Percentiles rank a stretch among this genome's conserved stretches.
Conservation (phyloP, 2,888 invertebrate genomes). For the Pimpla rufipes region DNA sequence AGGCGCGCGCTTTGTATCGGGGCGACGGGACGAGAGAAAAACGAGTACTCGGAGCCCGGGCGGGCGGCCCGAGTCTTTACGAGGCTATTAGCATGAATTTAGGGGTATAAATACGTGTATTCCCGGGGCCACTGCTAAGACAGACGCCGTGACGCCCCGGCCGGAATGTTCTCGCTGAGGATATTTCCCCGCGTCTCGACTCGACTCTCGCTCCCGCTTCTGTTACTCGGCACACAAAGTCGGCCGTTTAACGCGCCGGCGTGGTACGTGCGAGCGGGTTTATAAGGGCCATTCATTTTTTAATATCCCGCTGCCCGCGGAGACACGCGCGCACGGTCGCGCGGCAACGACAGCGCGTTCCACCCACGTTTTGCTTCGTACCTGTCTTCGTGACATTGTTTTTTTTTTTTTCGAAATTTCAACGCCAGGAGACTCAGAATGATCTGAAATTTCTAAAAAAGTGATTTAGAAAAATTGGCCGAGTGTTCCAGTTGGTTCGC, state of each 20-base stretch:
- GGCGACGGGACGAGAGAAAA: constrained; percentile 22
- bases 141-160: not conserved
- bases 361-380: not conserved
- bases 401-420: too few species aligned
- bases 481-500: too few species aligned
- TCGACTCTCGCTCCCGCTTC: not conserved
- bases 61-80: constrained; percentile 48
- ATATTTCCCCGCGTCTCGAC: constrained; percentile 20
- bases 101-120: constrained; percentile 52
- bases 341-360: not conserved
- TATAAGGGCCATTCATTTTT: constrained; percentile 59
- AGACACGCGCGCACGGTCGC: constrained; percentile 14
- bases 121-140: constrained; percentile 19
- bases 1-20: constrained; percentile 2
- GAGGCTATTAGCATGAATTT: constrained; percentile 65
- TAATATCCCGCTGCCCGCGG: constrained; percentile 24
- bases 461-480: too few species aligned
- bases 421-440: too few species aligned
- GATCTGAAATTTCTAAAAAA: too few species aligned
- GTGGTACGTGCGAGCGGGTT: constrained; percentile 51
- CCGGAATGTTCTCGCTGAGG: constrained; percentile 16
- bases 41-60: not conserved
- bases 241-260: constrained; percentile 27
- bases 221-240: constrained; percentile 4
- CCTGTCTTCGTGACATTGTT: constrained; percentile 40